Conservation (phyloP, 2,888 invertebrate species). For the Matsumyia berberina region DNA sequence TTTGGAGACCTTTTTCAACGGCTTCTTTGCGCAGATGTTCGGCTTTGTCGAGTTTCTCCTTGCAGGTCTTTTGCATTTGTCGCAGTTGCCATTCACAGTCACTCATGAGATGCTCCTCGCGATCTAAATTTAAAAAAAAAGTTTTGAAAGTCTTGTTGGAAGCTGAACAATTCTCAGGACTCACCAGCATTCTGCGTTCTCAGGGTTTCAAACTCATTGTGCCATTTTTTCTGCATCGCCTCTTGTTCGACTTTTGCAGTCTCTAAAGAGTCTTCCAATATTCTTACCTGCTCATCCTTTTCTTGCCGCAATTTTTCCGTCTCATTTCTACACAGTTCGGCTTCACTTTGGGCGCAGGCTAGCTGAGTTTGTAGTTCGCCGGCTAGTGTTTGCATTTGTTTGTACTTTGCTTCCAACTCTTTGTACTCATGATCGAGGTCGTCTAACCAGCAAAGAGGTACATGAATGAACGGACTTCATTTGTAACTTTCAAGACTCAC, state of each 20-base stretch:
- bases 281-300: conserved; percentile 85
- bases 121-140: conserved; percentile 81
- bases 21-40: conserved; percentile 87
- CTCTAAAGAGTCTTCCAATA: conserved; percentile 86
- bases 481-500: conserved; percentile 74
- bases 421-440: conserved; percentile 85
- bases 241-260: conserved; percentile 86
- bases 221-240: conserved; percentile 86
- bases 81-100: conserved; percentile 94
- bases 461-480: neutral
- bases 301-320: conserved; percentile 85
- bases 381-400: conserved; percentile 84
- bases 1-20: conserved; percentile 81
- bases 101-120: conserved; percentile 90
- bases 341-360: conserved; percentile 81
- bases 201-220: conserved; percentile 87
- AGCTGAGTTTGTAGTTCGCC: conserved; percentile 82
- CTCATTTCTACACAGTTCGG: conserved; percentile 81
- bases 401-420: conserved; percentile 85
- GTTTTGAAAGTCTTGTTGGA: neutral
- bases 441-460: conserved; percentile 78
- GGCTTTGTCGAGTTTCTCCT: conserved; percentile 87
- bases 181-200: conserved; percentile 86
- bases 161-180: neutral
- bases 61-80: conserved; percentile 89